These are phyloP conservation scores for Alviniconcha marisindica DNA, from an alignment of 1,140 invertebrate species.

Conservation along the genomic window DNA sequence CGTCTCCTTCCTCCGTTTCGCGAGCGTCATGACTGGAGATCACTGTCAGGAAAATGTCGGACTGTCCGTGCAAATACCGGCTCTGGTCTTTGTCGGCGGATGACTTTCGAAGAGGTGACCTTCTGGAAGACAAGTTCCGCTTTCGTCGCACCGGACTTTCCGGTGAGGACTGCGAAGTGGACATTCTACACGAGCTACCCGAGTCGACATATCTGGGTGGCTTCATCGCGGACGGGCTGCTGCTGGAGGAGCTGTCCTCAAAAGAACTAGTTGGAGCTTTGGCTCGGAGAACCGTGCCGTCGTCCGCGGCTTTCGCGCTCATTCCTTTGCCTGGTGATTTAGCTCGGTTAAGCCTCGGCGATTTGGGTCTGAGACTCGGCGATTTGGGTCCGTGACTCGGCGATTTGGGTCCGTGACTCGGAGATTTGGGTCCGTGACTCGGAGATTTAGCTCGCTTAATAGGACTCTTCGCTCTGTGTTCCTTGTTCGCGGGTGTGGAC, in stretches of 20 bases:
- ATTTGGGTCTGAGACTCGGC: conserved; percentile 17
- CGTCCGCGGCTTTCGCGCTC: background rate
- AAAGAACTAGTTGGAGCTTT: background rate
- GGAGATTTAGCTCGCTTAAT: conserved; percentile 19
- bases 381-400: background rate
- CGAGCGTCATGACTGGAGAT: no score
- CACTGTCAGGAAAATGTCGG: background rate
- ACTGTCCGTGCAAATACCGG: no score
- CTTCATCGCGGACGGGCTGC: background rate
- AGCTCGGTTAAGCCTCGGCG: background rate
- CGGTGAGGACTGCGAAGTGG: no score
- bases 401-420: background rate
- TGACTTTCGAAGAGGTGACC: no score
- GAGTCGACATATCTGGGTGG: no score
- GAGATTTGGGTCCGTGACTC: background rate
- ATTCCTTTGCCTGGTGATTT: conserved; percentile 2
- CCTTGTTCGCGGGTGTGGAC: background rate
- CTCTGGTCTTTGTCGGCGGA: conserved; percentile 24
- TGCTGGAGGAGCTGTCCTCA: conserved; percentile 1
- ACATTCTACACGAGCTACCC: no score
- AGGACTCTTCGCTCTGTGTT: no score
- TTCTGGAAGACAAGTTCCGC: no score
- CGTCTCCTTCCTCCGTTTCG: no score
- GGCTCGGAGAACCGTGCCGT: background rate
- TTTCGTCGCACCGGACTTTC: no score